Percentiles rank a stretch among this genome's conserved stretches.
Conservation (phyloP, 2,113 vertebrate species). For the Dipodomys merriami region DNA sequence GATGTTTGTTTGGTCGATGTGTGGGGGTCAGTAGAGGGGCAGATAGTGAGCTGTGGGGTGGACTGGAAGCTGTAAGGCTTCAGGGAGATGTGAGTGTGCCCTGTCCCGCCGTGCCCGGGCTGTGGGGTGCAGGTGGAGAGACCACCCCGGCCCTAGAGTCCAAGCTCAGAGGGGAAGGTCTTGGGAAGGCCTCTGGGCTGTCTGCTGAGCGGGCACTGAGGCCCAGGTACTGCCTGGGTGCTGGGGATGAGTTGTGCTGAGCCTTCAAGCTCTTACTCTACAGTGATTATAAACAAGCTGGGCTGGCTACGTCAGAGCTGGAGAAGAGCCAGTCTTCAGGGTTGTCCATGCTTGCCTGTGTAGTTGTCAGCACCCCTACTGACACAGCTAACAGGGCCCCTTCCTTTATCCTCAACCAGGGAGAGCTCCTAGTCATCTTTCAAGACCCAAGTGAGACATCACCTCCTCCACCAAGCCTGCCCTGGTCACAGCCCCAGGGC, state of each 20-base stretch:
- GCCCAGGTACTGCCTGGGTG: neutral
- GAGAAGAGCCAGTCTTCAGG: neutral
- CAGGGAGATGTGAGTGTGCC: too few species aligned
- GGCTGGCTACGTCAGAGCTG: neutral
- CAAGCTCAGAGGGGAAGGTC: too few species aligned
- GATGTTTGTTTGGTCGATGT: too few species aligned
- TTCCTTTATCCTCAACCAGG: neutral
- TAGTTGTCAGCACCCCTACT: neutral
- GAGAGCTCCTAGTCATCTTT: neutral
- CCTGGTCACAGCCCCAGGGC: neutral
- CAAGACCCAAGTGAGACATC: neutral
- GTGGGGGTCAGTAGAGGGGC: neutral
- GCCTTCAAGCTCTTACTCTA: neutral
- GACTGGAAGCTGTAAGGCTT: too few species aligned
- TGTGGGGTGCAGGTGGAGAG: too few species aligned
- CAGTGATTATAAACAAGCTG: too few species aligned
- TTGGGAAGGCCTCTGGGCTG: too few species aligned
- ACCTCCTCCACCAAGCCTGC: neutral
- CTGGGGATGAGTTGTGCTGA: neutral
- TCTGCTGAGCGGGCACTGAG: neutral
- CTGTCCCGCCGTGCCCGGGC: too few species aligned
- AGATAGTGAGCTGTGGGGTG: neutral
- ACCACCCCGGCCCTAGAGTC: too few species aligned
- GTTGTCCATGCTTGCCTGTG: neutral
- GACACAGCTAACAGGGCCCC: neutral